Evolutionary conservation across 1,140 invertebrate genomes (phyloP).

Genomic region (Drosophila nebulosa): DNA sequence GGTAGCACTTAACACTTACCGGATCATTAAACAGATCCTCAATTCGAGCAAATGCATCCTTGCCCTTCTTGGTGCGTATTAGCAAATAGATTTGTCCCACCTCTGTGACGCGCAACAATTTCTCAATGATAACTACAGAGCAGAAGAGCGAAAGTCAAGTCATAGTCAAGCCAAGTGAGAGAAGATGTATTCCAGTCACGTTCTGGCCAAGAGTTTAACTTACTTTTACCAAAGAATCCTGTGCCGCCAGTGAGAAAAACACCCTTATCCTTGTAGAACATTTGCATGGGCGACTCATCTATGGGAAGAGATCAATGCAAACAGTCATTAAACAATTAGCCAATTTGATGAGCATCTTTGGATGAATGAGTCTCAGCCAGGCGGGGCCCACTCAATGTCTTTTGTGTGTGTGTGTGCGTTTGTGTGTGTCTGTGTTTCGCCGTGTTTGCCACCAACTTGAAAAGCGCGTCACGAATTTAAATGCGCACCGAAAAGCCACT

Average conservation of each 20-base stretch:
- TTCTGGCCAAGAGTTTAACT: conserved; percentile 67
- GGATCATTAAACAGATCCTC: conserved; percentile 85
- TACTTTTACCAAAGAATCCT: conserved; percentile 89
- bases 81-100: conserved; percentile 89
- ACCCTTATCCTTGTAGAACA: conserved; percentile 84
- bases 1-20: conserved; percentile 81
- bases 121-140: conserved; percentile 87
- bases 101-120: conserved; percentile 89
- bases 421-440: neutral
- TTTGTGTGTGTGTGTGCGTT: no score
- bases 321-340: conserved; percentile 78
- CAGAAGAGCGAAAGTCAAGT: conserved; percentile 28
- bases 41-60: conserved; percentile 84
- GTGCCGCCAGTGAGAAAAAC: conserved; percentile 87
- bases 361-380: conserved; percentile 19
- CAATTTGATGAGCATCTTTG: conserved; percentile 76
- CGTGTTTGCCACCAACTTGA: conserved; percentile 74
- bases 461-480: conserved; percentile 69
- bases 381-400: no score
- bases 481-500: conserved; percentile 73
- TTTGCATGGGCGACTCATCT: conserved; percentile 82
- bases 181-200: conserved; percentile 48
- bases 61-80: conserved; percentile 89
- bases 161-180: conserved; percentile 20
- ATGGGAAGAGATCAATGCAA: conserved; percentile 72